Conservation (phyloP, 2,888 invertebrate genomes). For the Cantharis rufa region DNA sequence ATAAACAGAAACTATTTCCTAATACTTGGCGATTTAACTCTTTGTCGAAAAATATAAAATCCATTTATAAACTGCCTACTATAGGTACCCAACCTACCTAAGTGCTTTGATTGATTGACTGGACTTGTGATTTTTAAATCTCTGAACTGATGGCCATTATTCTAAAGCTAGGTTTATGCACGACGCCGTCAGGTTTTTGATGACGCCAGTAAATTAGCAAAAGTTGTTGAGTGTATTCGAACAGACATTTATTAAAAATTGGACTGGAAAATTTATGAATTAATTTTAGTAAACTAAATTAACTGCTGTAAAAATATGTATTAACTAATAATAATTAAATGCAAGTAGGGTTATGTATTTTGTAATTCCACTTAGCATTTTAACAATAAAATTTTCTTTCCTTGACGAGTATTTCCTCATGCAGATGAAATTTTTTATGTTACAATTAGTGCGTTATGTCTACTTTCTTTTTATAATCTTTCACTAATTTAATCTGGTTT, state of each 20-base stretch:
- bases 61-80: background rate
- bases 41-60: background rate
- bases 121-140: no score
- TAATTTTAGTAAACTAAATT: background rate
- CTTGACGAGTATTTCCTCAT: background rate
- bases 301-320: background rate
- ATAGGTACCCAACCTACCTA: background rate
- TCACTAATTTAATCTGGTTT: background rate
- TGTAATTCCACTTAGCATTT: background rate
- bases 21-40: background rate
- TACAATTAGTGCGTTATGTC: background rate
- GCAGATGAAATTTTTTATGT: background rate
- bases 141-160: no score
- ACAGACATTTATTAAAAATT: no score
- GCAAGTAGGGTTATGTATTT: background rate
- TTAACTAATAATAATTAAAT: no score
- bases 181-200: no score
- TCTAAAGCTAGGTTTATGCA: no score
- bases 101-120: background rate
- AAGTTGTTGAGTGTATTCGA: no score
- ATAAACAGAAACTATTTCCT: background rate
- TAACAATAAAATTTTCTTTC: background rate
- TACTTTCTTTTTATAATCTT: background rate
- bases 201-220: no score
- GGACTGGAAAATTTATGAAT: no score